Conservation (phyloP, 2,888 invertebrate genomes). For the Orthosia cruda region DNA sequence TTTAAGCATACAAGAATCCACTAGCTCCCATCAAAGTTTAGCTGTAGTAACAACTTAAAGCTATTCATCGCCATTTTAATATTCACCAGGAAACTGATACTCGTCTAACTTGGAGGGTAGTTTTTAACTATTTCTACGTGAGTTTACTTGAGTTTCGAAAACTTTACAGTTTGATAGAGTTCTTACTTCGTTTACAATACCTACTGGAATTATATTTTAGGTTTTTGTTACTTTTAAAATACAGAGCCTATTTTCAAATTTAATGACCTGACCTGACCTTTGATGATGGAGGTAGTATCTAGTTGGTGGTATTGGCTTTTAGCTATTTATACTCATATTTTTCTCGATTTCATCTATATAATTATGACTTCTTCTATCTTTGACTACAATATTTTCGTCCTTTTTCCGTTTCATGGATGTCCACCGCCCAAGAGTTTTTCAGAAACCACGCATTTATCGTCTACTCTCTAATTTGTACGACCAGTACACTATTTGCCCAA, state of each 20-base stretch:
- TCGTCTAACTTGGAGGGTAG: constrained; percentile 60
- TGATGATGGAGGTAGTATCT: background rate
- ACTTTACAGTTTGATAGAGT: constrained; percentile 42
- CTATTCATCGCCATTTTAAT: constrained; percentile 68
- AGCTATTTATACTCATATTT: background rate
- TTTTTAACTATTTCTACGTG: constrained; percentile 73
- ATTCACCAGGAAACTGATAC: constrained; percentile 71
- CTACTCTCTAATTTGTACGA: too few species aligned
- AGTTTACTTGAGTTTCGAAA: constrained; percentile 47
- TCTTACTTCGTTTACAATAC: constrained; percentile 37
- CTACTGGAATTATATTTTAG: background rate
- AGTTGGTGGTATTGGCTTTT: background rate
- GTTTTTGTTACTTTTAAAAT: background rate
- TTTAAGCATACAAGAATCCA: background rate
- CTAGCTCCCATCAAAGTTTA: constrained; percentile 19
- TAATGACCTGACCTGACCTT: background rate
- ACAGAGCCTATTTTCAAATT: background rate
- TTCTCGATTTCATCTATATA: background rate
- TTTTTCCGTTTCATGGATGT: too few species aligned
- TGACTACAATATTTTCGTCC: background rate
- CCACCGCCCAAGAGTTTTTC: too few species aligned
- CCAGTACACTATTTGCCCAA: too few species aligned
- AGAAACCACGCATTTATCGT: too few species aligned
- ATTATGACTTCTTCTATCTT: too few species aligned
- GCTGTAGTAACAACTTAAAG: constrained; percentile 43